These are phyloP conservation scores for Troides oblongomaculatus DNA, from an alignment of 2,888 invertebrate species.

Conservation along the genomic window DNA sequence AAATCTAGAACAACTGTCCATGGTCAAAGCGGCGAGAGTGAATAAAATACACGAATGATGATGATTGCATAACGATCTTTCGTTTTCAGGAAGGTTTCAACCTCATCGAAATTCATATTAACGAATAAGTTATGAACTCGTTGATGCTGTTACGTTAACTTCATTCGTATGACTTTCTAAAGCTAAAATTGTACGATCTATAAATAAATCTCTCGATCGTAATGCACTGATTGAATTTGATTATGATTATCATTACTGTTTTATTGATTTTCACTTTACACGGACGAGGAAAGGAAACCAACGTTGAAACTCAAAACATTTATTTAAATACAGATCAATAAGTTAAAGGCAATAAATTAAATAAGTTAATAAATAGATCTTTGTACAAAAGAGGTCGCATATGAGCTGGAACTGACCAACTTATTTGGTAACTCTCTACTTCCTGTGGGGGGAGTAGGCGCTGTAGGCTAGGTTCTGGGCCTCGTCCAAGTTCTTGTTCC, in stretches of 20 bases:
- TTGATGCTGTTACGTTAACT: neutral
- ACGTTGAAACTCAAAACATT: conserved; percentile 47
- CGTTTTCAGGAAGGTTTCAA: neutral
- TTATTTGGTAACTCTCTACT: conserved; percentile 50
- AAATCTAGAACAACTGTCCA: conserved; percentile 59
- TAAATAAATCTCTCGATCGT: neutral
- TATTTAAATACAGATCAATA: conserved; percentile 52
- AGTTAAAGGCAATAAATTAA: conserved; percentile 68
- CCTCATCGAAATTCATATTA: neutral
- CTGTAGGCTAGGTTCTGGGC: conserved; percentile 86
- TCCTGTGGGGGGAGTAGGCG: conserved; percentile 75
- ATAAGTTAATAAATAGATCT: conserved; percentile 71
- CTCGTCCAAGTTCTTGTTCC: conserved; percentile 82
- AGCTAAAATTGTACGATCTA: neutral
- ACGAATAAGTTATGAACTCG: neutral
- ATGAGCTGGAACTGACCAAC: conserved; percentile 18
- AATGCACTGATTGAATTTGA: no score
- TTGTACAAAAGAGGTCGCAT: conserved; percentile 66
- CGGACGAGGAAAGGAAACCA: conserved; percentile 39
- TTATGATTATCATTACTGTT: no score
- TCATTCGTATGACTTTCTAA: neutral
- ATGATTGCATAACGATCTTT: conserved; percentile 27
- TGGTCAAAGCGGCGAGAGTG: conserved; percentile 53
- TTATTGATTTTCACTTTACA: neutral
- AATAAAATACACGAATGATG: conserved; percentile 31